A percentile compares a stretch with the other conserved stretches of the same genome.
phyloP scores from a whole-genome alignment of 1,140 invertebrate species.

The Bombyx mandarina region DNA sequence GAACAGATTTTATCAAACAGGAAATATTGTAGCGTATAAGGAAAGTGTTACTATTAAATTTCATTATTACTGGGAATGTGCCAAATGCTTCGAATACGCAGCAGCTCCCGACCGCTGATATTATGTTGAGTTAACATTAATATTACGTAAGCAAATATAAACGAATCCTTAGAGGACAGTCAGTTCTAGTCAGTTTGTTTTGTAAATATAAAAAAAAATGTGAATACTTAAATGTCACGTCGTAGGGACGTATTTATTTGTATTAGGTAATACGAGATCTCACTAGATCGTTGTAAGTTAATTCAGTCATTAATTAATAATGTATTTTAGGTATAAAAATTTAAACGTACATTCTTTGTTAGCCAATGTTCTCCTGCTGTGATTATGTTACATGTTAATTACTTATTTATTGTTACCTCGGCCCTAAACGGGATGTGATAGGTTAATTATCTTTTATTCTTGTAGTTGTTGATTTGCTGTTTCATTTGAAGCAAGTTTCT shows the following conservation, averaged over 20 bases:
- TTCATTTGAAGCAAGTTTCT: conserved; percentile 42
- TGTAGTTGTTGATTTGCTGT: conserved; percentile 59
- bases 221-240: conserved; percentile 65
- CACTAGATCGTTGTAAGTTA: conserved; percentile 65
- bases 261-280: conserved; percentile 60
- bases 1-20: conserved; percentile 22
- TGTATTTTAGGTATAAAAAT: conserved; percentile 60
- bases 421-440: conserved; percentile 57
- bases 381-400: conserved; percentile 65
- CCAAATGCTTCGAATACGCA: conserved; percentile 53
- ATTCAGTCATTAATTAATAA: conserved; percentile 67
- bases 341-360: conserved; percentile 53
- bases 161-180: conserved; percentile 49
- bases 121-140: conserved; percentile 40
- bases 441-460: conserved; percentile 36
- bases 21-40: conserved; percentile 22
- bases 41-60: conserved; percentile 30
- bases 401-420: conserved; percentile 63
- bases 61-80: conserved; percentile 55
- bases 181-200: conserved; percentile 64
- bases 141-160: conserved; percentile 47
- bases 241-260: conserved; percentile 60
- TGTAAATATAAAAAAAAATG: conserved; percentile 67
- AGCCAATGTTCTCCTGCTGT: conserved; percentile 69
- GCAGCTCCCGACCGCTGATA: conserved; percentile 42